Conservation (phyloP, 1,140 invertebrate genomes). For the Forficula auricularia region DNA sequence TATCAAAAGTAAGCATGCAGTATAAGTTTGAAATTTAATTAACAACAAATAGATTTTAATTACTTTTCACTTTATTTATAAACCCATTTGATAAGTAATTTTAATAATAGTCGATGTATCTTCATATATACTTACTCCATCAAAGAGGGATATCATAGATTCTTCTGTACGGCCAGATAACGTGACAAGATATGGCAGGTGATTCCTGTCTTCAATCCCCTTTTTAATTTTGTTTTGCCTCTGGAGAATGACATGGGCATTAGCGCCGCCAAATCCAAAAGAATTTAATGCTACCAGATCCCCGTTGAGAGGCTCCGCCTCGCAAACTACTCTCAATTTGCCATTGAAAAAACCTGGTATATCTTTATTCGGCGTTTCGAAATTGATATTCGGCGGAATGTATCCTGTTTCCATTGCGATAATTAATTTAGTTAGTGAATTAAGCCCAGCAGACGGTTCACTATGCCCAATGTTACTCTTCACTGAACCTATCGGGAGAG, state of each 20-base stretch:
- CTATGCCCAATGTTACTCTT: constrained; percentile 47
- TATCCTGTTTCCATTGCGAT: constrained; percentile 52
- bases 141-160: too few species aligned
- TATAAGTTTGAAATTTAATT: too few species aligned
- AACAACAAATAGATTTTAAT: too few species aligned
- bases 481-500: constrained; percentile 38
- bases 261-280: constrained; percentile 50
- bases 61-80: too few species aligned
- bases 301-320: constrained; percentile 34
- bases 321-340: constrained; percentile 36
- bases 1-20: too few species aligned
- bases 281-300: constrained; percentile 46
- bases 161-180: too few species aligned
- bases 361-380: constrained; percentile 45
- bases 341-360: constrained; percentile 55
- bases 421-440: constrained; percentile 6
- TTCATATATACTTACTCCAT: too few species aligned
- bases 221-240: too few species aligned
- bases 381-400: constrained; percentile 69
- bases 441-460: constrained; percentile 35
- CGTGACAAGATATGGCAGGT: too few species aligned
- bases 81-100: too few species aligned
- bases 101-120: too few species aligned
- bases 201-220: too few species aligned
- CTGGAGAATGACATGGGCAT: constrained; percentile 36